A percentile compares a stretch with the other conserved stretches of the same genome.
These are phyloP conservation scores for Macrophya annulata DNA, from an alignment of 2,888 invertebrate genomes.

Conservation along the genomic window DNA sequence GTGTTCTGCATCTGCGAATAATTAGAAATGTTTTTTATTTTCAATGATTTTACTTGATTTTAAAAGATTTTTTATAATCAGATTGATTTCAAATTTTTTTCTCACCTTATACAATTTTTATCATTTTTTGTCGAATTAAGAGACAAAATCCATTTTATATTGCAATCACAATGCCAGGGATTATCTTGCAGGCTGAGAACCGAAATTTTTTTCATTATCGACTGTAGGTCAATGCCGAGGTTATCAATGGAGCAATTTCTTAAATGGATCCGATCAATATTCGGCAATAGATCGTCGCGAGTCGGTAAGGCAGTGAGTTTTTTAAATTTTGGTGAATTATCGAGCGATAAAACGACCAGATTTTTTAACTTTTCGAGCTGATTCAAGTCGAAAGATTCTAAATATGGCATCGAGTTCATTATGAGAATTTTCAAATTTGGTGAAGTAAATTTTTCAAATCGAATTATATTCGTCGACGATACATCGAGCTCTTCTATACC, in stretches of 20 bases:
- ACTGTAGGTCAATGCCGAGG: conserved; percentile 77
- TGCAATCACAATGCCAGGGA: conserved; percentile 85
- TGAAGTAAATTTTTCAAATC: conserved; percentile 78
- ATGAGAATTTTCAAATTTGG: conserved; percentile 81
- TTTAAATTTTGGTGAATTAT: conserved; percentile 81
- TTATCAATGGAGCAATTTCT: conserved; percentile 79
- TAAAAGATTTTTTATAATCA: background rate
- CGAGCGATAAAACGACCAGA: conserved; percentile 81
- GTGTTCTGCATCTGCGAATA: conserved; percentile 80
- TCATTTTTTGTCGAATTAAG: conserved; percentile 79
- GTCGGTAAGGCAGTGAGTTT: conserved; percentile 75
- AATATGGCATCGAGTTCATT: conserved; percentile 82
- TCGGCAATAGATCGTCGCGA: conserved; percentile 79
- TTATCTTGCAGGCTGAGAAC: conserved; percentile 83
- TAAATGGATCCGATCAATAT: conserved; percentile 79
- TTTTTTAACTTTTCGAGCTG: conserved; percentile 82
- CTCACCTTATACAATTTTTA: conserved; percentile 80
- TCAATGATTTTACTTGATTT: background rate
- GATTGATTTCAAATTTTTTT: background rate
- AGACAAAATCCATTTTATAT: conserved; percentile 81
- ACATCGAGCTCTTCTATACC: conserved; percentile 83
- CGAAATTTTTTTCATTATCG: conserved; percentile 80
- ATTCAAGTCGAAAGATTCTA: conserved; percentile 81
- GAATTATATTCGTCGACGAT: conserved; percentile 83
- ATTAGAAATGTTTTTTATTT: background rate